phyloP scores from a whole-genome alignment of 2,888 invertebrate species.

The Pollenia angustigena region DNA sequence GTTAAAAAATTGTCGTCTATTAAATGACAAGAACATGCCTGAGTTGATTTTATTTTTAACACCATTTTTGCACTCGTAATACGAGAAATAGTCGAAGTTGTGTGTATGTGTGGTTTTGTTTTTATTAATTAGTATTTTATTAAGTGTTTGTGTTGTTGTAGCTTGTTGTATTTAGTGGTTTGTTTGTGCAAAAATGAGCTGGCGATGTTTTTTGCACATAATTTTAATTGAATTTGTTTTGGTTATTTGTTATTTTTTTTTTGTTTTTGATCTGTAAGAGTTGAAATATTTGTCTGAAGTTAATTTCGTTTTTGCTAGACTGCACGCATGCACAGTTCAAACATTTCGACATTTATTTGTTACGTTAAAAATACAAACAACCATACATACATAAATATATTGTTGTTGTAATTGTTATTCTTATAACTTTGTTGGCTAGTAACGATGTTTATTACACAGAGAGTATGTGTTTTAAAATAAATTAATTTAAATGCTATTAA shows the following conservation, averaged over 20 bases:
- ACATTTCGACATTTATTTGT: constrained; percentile 16
- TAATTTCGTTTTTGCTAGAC: constrained; percentile 29
- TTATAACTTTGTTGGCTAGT: not conserved
- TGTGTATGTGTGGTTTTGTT: not conserved
- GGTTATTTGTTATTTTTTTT: not conserved
- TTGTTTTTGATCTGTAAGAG: constrained; percentile 8
- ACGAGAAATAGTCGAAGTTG: not conserved
- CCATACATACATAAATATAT: too few relatives aligned
- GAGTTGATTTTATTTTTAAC: constrained; percentile 47
- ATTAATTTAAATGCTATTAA: constrained; percentile 62
- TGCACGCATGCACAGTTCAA: constrained; percentile 56
- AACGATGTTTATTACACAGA: not conserved
- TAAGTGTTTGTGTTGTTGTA: not conserved
- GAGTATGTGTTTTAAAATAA: constrained; percentile 36
- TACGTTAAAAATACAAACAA: not conserved
- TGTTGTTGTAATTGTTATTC: constrained; percentile 3
- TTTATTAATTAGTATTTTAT: constrained; percentile 4
- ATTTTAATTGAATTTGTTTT: constrained; percentile 14
- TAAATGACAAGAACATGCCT: constrained; percentile 47
- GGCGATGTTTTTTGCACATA: constrained; percentile 30
- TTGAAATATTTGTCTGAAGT: constrained; percentile 29
- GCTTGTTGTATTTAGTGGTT: constrained; percentile 32
- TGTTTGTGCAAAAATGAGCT: constrained; percentile 5
- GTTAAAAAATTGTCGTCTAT: constrained; percentile 34
- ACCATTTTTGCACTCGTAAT: constrained; percentile 40